Conservation (phyloP, 2,888 invertebrate species). For the Tolmerus cingulatus region DNA sequence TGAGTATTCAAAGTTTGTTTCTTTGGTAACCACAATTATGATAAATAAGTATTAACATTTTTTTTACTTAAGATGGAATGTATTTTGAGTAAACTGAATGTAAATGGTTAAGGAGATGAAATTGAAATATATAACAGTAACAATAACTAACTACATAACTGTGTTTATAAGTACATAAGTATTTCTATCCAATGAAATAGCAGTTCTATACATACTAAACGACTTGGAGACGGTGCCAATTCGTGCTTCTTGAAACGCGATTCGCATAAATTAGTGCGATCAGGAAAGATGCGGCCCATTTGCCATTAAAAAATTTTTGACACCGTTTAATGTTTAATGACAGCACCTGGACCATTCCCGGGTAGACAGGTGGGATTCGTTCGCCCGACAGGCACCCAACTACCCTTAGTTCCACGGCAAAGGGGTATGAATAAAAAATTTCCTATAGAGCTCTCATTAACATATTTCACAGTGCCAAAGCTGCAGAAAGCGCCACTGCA, state of each 20-base stretch:
- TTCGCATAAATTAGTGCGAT: background rate
- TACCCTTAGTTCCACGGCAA: background rate
- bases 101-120: no score
- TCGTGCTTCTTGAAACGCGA: background rate
- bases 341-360: background rate
- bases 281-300: background rate
- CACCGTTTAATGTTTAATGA: conserved; percentile 32
- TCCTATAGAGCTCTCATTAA: conserved; percentile 23
- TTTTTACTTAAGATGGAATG: no score
- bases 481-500: background rate
- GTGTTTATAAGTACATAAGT: no score
- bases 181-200: no score
- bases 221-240: background rate
- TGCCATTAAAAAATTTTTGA: conserved; percentile 6
- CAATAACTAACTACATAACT: no score
- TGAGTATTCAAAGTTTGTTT: no score
- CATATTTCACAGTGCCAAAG: background rate
- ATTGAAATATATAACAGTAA: no score
- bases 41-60: no score
- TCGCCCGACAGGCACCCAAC: background rate
- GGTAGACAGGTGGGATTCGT: background rate
- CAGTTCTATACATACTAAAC: background rate
- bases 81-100: no score
- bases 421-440: conserved; percentile 38
- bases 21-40: no score